A percentile compares a stretch with the other conserved stretches of the same genome.
Evolutionary conservation across 1,140 invertebrate species (phyloP).

Genomic region (Druon quercuslanigerum): DNA sequence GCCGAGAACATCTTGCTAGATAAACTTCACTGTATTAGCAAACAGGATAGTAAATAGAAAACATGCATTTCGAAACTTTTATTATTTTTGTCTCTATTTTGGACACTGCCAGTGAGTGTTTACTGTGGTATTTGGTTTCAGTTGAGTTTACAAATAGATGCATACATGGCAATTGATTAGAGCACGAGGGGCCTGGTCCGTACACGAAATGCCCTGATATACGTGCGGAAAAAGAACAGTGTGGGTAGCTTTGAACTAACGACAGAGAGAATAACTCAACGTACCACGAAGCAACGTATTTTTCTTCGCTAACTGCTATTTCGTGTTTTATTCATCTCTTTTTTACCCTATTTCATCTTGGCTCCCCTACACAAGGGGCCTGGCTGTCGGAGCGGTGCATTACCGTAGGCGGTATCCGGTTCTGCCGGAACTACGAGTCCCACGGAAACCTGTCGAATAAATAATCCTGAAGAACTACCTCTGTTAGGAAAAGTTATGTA

Average conservation of each 20-base stretch:
- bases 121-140: not conserved
- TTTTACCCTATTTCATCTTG: conserved; percentile 66
- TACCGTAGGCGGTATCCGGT: conserved; percentile 71
- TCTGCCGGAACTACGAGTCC: conserved; percentile 66
- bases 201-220: conserved; percentile 43
- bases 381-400: conserved; percentile 65
- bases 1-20: too few relatives aligned
- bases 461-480: conserved; percentile 67
- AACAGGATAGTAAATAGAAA: too few relatives aligned
- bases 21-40: too few relatives aligned
- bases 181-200: conserved; percentile 31
- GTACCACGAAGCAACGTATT: conserved; percentile 55
- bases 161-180: conserved; percentile 42
- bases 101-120: not conserved
- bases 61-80: too few relatives aligned
- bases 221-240: conserved; percentile 47
- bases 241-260: conserved; percentile 61
- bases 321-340: conserved; percentile 67
- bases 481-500: conserved; percentile 53
- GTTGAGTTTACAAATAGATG: not conserved
- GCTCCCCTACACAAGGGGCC: conserved; percentile 55
- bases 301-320: conserved; percentile 61
- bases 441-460: conserved; percentile 71
- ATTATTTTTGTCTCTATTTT: not conserved
- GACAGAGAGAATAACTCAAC: conserved; percentile 69